These are phyloP conservation scores for Myzus persicae DNA, from an alignment of 1,140 invertebrate species.

Conservation along the genomic window DNA sequence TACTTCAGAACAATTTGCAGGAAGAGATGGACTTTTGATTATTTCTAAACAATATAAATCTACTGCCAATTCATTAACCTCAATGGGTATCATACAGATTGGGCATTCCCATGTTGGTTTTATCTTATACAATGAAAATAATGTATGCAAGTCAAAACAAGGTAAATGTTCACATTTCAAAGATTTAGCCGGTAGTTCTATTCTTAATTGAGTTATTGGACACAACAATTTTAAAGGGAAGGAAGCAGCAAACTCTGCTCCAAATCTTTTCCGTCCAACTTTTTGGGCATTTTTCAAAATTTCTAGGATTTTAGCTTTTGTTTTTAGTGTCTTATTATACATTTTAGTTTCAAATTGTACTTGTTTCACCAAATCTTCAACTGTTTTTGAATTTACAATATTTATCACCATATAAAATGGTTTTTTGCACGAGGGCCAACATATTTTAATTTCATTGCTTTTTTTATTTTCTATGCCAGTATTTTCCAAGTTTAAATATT, in stretches of 20 bases:
- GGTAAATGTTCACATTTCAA: conserved; percentile 93
- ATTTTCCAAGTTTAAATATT: no score
- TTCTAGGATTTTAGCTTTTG: not conserved
- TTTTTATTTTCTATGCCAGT: no score
- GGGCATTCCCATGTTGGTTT: conserved; percentile 98
- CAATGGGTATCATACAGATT: conserved; percentile 83
- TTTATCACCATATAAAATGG: not conserved
- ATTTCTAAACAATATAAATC: conserved; percentile 30
- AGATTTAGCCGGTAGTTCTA: conserved; percentile 87
- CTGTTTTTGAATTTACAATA: not conserved
- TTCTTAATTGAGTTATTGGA: conserved; percentile 93
- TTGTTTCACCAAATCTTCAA: not conserved
- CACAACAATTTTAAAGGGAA: conserved; percentile 65
- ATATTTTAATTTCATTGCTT: not conserved
- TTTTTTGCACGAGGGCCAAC: not conserved
- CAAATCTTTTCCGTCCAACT: no score
- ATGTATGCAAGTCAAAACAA: conserved; percentile 95
- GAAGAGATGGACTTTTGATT: not conserved
- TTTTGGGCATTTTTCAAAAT: no score
- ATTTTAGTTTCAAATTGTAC: not conserved
- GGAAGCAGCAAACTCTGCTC: not conserved
- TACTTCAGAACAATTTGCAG: not conserved
- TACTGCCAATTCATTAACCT: not conserved
- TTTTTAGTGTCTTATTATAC: not conserved
- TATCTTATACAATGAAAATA: conserved; percentile 97